phyloP scores from a whole-genome alignment of 2,888 invertebrate species.

The Dicyrtoma fusca region DNA sequence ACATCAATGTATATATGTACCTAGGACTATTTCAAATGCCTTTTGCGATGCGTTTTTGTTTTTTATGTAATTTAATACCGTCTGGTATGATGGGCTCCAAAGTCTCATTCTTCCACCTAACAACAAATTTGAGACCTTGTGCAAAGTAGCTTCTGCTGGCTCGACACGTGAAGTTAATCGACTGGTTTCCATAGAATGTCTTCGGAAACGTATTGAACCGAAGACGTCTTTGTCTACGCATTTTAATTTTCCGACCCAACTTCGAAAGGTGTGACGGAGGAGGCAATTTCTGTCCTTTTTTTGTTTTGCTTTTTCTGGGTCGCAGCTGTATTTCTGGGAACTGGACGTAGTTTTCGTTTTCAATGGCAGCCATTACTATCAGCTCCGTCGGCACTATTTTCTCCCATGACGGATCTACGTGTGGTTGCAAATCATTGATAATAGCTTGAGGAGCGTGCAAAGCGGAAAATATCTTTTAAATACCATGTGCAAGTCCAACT shows the following conservation, averaged over 20 bases:
- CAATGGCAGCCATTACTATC: background rate
- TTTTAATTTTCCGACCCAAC: background rate
- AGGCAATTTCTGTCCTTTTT: background rate
- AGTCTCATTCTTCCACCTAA: background rate
- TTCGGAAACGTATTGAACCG: background rate
- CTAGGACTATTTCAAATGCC: no score
- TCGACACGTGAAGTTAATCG: slow-evolving; percentile 6
- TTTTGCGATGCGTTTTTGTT: no score
- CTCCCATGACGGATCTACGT: background rate
- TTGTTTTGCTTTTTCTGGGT: no score
- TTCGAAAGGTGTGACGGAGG: no score
- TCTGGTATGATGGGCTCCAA: no score
- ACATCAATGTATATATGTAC: no score
- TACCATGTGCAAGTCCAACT: background rate
- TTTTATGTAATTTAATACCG: no score
- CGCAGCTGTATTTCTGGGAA: background rate
- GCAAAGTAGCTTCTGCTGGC: slow-evolving; percentile 2
- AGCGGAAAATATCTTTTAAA: background rate
- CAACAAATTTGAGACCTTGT: background rate
- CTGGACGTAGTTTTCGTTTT: background rate
- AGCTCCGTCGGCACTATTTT: background rate
- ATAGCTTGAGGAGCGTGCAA: background rate
- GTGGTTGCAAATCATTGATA: background rate
- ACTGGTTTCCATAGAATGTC: background rate
- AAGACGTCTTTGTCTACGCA: no score